phyloP scores from a whole-genome alignment of 2,113 vertebrate genomes.

The Platysteira castanea region DNA sequence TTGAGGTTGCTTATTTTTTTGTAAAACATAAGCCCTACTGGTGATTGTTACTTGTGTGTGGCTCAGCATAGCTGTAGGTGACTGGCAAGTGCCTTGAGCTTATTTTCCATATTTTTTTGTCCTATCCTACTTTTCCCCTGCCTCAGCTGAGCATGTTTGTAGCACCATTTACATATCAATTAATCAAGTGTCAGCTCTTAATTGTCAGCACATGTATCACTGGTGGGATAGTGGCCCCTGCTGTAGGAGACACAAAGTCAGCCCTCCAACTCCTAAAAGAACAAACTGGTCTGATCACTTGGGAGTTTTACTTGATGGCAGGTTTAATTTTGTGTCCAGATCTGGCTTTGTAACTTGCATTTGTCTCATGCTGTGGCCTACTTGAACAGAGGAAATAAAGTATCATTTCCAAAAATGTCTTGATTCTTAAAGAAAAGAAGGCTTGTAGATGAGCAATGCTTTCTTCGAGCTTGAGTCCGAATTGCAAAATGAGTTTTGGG shows the following conservation, averaged over 20 bases:
- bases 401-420: not conserved
- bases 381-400: conserved; percentile 7
- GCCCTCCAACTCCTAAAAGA: not conserved
- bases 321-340: not conserved
- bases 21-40: not conserved
- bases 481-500: not conserved
- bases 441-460: not conserved
- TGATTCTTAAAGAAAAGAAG: not conserved
- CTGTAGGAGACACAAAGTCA: not conserved
- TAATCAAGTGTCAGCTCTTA: not conserved
- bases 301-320: not conserved
- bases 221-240: not conserved
- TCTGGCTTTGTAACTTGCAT: not conserved
- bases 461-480: not conserved
- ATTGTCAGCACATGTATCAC: not conserved
- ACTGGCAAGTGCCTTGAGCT: conserved; percentile 21
- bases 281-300: not conserved
- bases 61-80: conserved; percentile 18
- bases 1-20: conserved; percentile 52
- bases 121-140: not conserved
- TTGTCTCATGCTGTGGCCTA: conserved; percentile 9
- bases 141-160: not conserved
- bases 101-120: not conserved
- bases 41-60: not conserved
- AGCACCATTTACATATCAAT: not conserved